Evolutionary conservation across 1,140 invertebrate genomes (phyloP).

Genomic region (Bombus sibiricus): DNA sequence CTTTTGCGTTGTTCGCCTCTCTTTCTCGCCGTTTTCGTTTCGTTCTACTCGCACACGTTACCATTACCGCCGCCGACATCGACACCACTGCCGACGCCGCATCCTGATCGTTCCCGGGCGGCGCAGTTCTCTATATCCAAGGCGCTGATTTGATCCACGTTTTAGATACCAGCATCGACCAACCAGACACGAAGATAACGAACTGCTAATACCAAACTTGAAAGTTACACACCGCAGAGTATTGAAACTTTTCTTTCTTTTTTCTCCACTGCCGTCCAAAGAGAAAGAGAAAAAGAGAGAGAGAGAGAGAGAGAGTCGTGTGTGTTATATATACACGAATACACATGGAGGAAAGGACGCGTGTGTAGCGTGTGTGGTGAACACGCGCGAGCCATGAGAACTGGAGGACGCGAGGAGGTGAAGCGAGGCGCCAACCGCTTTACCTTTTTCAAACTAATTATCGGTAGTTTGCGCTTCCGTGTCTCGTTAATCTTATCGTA

Average conservation of each 20-base stretch:
- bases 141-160: constrained; percentile 68
- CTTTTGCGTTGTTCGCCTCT: constrained; percentile 21
- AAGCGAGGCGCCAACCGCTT: constrained; percentile 20
- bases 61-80: neutral
- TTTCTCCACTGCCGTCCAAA: neutral
- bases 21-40: constrained; percentile 36
- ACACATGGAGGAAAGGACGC: neutral
- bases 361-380: neutral
- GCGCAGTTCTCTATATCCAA: constrained; percentile 26
- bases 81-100: constrained; percentile 1
- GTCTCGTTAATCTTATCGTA: constrained; percentile 46
- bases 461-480: constrained; percentile 50
- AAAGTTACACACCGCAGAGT: constrained; percentile 33
- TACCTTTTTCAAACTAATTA: constrained; percentile 48
- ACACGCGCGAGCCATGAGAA: constrained; percentile 8
- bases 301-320: too few relatives aligned
- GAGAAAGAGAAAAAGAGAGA: too few relatives aligned
- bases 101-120: constrained; percentile 49
- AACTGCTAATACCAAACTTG: constrained; percentile 58
- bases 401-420: neutral
- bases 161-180: constrained; percentile 64
- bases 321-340: neutral
- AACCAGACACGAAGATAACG: constrained; percentile 60
- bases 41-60: constrained; percentile 32
- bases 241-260: constrained; percentile 52